These are phyloP conservation scores for Heliconius nattereri DNA, from an alignment of 1,140 invertebrate genomes.

Conservation along the genomic window DNA sequence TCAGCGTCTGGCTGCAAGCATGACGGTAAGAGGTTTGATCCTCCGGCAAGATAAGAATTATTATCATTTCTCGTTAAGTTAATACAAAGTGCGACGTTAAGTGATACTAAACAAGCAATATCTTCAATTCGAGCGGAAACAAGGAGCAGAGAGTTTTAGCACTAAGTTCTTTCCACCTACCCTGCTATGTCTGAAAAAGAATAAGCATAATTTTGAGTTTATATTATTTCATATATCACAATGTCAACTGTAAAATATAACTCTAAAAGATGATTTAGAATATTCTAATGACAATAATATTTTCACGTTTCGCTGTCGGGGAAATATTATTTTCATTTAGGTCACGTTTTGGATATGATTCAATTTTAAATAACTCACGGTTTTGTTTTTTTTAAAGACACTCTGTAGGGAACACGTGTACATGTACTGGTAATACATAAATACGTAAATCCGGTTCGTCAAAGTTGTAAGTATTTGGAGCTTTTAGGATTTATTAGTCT, in stretches of 20 bases:
- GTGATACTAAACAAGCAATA: too few relatives aligned
- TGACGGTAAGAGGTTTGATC: too few relatives aligned
- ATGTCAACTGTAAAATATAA: background rate
- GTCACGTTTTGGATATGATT: conserved; percentile 26
- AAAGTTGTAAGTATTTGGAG: background rate
- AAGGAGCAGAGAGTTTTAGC: too few relatives aligned
- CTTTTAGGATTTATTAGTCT: conserved; percentile 3
- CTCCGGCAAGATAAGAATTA: too few relatives aligned
- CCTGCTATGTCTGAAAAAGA: too few relatives aligned
- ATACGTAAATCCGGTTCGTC: background rate
- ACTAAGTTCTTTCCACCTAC: too few relatives aligned
- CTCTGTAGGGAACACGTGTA: background rate
- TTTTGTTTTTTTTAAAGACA: background rate
- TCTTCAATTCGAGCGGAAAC: too few relatives aligned
- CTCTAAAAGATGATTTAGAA: background rate
- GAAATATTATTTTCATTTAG: conserved; percentile 17
- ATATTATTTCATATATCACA: background rate
- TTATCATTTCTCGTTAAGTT: too few relatives aligned
- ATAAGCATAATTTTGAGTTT: too few relatives aligned
- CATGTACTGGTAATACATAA: background rate
- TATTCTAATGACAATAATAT: background rate
- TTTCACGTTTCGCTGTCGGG: conserved; percentile 7
- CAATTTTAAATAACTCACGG: conserved; percentile 16
- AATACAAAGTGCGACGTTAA: too few relatives aligned
- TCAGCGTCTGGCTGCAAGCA: too few relatives aligned